Conservation (phyloP, 2,113 vertebrate species). For the Ivindomyrus marchei region DNA sequence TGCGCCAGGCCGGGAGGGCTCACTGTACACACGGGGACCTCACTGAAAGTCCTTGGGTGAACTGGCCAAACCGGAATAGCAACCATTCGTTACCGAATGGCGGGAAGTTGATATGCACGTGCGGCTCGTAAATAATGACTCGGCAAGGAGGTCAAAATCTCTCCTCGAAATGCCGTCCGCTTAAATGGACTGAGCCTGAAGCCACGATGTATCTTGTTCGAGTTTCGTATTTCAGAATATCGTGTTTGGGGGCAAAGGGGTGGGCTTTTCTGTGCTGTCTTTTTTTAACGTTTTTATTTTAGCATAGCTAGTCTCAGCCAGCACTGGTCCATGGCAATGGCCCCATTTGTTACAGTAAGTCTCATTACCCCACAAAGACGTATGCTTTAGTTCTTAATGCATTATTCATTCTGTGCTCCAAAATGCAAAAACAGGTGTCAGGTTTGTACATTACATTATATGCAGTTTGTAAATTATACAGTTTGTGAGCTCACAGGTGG, state of each 20-base stretch:
- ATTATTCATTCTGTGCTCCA: slow-evolving; percentile 40
- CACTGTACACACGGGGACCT: neutral
- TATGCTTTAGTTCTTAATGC: slow-evolving; percentile 34
- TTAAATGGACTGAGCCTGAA: neutral
- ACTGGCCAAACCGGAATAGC: neutral
- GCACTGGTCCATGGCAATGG: slow-evolving; percentile 38
- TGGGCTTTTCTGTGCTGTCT: slow-evolving; percentile 54
- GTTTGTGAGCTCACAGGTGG: neutral
- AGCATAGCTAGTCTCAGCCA: neutral
- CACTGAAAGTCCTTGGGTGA: neutral
- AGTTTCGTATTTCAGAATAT: slow-evolving; percentile 48
- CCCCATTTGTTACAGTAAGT: slow-evolving; percentile 49
- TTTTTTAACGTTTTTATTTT: slow-evolving; percentile 34
- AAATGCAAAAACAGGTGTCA: slow-evolving; percentile 22
- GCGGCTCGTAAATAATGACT: neutral
- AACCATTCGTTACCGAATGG: neutral
- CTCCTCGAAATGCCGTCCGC: neutral
- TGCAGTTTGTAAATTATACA: neutral
- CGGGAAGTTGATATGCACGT: neutral
- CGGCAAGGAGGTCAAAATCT: neutral
- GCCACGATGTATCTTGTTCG: neutral
- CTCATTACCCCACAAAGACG: slow-evolving; percentile 34
- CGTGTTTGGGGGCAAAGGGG: slow-evolving; percentile 50
- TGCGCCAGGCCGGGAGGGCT: neutral
- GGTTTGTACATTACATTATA: neutral